A percentile compares a stretch with the other conserved stretches of the same genome.
These are phyloP conservation scores for Rhopilema esculentum DNA, from an alignment of 30 jellyfish, hydroid and myxozoan species.

Conservation along the genomic window DNA sequence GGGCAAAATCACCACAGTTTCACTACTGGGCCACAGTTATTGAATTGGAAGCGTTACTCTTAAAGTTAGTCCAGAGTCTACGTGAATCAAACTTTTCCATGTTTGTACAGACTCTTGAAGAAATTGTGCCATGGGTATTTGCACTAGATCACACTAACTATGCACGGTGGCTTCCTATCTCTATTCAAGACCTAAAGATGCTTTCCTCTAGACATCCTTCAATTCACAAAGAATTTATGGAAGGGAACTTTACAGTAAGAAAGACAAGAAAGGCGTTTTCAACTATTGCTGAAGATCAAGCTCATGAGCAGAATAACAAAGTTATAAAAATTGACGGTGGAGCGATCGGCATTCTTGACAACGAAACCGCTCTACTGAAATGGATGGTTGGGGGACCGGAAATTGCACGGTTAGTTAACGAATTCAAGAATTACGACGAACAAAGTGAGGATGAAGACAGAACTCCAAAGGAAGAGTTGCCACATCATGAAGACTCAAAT, in stretches of 20 bases:
- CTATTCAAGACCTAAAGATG: conserved; percentile 14
- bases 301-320: too few relatives aligned
- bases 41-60: conserved; percentile 30
- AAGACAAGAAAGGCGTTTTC: conserved; percentile 18
- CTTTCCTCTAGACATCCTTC: conserved; percentile 27
- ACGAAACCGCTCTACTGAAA: conserved; percentile 26
- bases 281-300: conserved; percentile 52
- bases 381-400: conserved; percentile 49
- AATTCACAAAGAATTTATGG: conserved; percentile 39
- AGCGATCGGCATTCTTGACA: conserved; percentile 51
- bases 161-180: conserved; percentile 50
- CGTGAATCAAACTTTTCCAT: conserved; percentile 37
- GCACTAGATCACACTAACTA: conserved; percentile 66
- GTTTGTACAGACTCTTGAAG: conserved; percentile 6
- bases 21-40: conserved; percentile 31
- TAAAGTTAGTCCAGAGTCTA: conserved; percentile 21
- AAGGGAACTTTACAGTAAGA: conserved; percentile 37
- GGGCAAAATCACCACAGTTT: conserved; percentile 33
- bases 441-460: not conserved
- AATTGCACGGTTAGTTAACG: conserved; percentile 20
- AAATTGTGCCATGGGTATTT: conserved; percentile 44
- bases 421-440: not conserved
- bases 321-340: conserved; percentile 51
- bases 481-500: conserved; percentile 55
- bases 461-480: not conserved